Base-by-base conservation (phyloP, 1,140 invertebrate genomes). In the Drepana arcuata region DNA sequence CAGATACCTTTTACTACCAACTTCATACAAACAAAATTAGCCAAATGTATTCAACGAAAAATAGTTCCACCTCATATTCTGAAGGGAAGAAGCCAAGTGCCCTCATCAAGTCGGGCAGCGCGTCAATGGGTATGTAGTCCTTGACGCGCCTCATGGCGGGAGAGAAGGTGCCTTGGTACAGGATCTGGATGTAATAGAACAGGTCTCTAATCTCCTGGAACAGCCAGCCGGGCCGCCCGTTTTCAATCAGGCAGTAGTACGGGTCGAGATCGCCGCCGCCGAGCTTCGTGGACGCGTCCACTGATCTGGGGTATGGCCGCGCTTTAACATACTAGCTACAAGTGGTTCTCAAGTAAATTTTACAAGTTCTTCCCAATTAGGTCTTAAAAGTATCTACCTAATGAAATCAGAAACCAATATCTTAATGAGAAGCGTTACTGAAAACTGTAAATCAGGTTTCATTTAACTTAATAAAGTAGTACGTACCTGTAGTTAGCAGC, bases 11-110 rank as follows among this genome's bases (percentile, higher is more conserved):
- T n/a, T n/a, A n/a, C n/a, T n/a, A n/a, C n/a, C n/a, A n/a, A n/a
- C n/a, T n/a, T n/a, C n/a, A n/a, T n/a, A n/a, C n/a, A n/a, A n/a
- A n/a, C n/a, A n/a, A n/a, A n/a, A n/a, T n/a, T n/a, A n/a, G n/a
- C n/a, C n/a, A n/a, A n/a, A n/a, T n/a, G n/a, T n/a, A n/a, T n/a
- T n/a, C n/a, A n/a, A n/a, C n/a, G n/a, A n/a, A n/a, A n/a, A n/a
- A n/a, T n/a, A n/a, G n/a, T n/a, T n/a, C n/a, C n/a, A 73, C 90
- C 83, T 92, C 90, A 73, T 89, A 86, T 57, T 92, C 89, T 1
- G 88, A 88, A 2, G 89, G 90, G 65, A 89, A 93, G 71, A 85
- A 92, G 35, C 91, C 91, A 53, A 91, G 79, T n/a, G 90, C 89
- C 44, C 90, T 75, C 86, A 92, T 88, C 0, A 93, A 65, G 73